phyloP scores from a whole-genome alignment of 2,113 vertebrate genomes.

The Willisornis vidua region DNA sequence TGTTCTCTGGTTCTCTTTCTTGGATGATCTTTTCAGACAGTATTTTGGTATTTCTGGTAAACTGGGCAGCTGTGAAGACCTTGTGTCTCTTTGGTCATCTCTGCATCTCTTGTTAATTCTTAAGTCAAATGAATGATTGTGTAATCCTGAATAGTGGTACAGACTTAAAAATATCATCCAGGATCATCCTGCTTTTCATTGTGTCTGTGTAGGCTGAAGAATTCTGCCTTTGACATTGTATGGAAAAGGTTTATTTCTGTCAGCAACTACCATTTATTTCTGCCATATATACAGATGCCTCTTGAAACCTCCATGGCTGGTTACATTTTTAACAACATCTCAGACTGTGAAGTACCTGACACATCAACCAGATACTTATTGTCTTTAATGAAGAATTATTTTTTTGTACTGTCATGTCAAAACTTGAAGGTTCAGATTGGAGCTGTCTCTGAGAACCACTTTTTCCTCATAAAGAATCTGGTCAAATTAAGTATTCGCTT shows the following conservation, averaged over 20 bases:
- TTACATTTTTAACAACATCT: background rate
- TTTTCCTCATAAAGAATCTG: background rate
- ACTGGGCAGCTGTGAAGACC: background rate
- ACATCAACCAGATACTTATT: conserved; percentile 23
- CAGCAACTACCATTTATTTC: no score
- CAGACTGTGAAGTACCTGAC: background rate
- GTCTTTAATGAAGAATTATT: background rate
- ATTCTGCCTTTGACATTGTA: conserved; percentile 65
- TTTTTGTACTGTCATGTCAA: background rate
- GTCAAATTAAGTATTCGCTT: background rate
- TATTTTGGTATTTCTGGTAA: background rate
- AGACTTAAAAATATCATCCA: conserved; percentile 74
- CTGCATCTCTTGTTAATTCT: background rate
- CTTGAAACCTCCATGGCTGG: background rate
- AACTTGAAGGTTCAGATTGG: background rate
- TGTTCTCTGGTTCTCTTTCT: background rate
- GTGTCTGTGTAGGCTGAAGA: conserved; percentile 76
- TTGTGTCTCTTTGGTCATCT: background rate
- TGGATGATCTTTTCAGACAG: background rate
- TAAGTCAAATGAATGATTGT: conserved; percentile 57
- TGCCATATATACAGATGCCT: conserved; percentile 10
- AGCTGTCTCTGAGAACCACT: background rate
- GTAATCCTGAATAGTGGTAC: conserved; percentile 63
- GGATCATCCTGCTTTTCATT: conserved; percentile 77
- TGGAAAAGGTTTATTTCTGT: conserved; percentile 72